Base-by-base conservation (phyloP, 30 jellyfish, hydroid and myxozoan genomes). In the Hydra vulgaris region DNA sequence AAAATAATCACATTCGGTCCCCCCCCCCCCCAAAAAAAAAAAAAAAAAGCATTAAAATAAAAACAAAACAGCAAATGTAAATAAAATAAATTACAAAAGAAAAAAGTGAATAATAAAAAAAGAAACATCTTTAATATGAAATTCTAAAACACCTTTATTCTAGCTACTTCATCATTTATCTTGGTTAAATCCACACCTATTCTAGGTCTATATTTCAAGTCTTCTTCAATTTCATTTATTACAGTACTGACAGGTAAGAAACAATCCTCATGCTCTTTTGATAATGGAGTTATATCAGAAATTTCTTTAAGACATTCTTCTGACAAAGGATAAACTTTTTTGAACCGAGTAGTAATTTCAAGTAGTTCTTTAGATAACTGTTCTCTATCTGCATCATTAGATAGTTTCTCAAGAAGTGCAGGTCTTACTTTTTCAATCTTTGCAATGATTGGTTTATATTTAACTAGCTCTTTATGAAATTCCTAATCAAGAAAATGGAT, bases 271-370 rank as follows among this genome's bases (percentile, higher is more conserved):
- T 80, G 88, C 22, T 79, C 91, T 54, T 80, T 70, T 15, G 88
- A 87, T 23, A 86, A 52, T 0, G 97, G 97, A 74, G 82, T 94
- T 23, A 90, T 25, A 8, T 82, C 93, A 19, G 84, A 80, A 8
- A 90, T 86, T 27, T 71, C 74, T 27, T 67, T 79, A n/a, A 40
- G 74, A 15, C 96, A 72, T 8, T 85, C 84, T 23, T 78, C 86
- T 1, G 96, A 79, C 72, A 82, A 25, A 53, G 82, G 71, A 26
- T 15, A 25, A 21, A 83, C 95, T 61, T 83, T 85, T n/a, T 79
- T 83, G 77, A 74, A 86, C 27, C 96, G 95, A 17, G 85, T 17
- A 22, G 95, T 78, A 0, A 84, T 22, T 17, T 90, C 97, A 17
- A 26, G 72, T 23, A 90, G 86, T 73, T 90, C 96, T 73, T 86